phyloP scores from a whole-genome alignment of 2,113 vertebrate species.

The Pterocles orientalis region DNA sequence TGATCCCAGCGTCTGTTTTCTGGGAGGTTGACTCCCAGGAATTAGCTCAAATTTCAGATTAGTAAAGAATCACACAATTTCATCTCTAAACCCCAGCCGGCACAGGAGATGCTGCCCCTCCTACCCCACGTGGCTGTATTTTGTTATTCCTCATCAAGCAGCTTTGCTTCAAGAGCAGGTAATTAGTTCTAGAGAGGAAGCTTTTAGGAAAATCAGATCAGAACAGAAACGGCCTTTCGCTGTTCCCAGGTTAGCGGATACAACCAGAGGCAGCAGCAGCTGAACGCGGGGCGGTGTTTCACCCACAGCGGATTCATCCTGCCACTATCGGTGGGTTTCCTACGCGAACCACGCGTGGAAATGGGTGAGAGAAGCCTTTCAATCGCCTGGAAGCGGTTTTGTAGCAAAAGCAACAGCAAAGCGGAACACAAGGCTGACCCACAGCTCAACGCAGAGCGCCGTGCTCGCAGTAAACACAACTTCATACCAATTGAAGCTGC shows the following conservation, averaged over 20 bases:
- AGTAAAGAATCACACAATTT: too few species aligned
- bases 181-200: not conserved
- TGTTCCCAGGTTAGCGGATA: not conserved
- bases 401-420: not conserved
- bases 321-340: not conserved
- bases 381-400: not conserved
- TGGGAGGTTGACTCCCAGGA: not conserved
- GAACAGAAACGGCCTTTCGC: not conserved
- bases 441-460: not conserved
- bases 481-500: not conserved
- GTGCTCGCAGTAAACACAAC: not conserved
- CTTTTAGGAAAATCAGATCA: not conserved
- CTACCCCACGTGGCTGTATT: rapidly evolving
- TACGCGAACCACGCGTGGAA: not conserved
- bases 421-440: not conserved
- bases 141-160: not conserved
- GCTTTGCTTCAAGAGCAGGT: not conserved
- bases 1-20: rapidly evolving
- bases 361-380: not conserved
- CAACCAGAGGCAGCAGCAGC: not conserved
- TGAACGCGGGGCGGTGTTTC: not conserved
- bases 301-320: not conserved
- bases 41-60: not conserved
- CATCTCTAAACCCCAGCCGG: not conserved
- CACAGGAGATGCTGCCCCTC: not conserved